A percentile compares a stretch with the other conserved stretches of the same genome.
Conservation (phyloP, 2,113 vertebrate genomes). For the Scomber colias region DNA sequence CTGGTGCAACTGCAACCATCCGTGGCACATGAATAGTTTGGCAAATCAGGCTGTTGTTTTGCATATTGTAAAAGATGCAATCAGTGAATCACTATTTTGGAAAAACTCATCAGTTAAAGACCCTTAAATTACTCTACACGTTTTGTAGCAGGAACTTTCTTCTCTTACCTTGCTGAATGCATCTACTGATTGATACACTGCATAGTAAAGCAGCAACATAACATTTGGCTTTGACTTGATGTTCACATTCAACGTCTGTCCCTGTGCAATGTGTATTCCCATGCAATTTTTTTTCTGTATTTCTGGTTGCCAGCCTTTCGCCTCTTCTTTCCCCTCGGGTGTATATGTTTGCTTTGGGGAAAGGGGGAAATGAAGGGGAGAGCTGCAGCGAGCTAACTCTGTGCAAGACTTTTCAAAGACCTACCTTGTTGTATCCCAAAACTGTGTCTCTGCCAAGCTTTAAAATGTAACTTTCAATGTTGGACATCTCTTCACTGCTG, state of each 20-base stretch:
- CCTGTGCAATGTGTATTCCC: slow-evolving; percentile 46
- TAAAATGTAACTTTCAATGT: slow-evolving; percentile 39
- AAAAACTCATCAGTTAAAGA: not conserved
- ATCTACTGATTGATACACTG: slow-evolving; percentile 10
- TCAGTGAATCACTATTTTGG: not conserved
- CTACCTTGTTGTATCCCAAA: slow-evolving; percentile 74
- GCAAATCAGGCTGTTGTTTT: not conserved
- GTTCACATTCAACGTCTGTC: slow-evolving; percentile 9
- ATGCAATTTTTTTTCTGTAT: slow-evolving; percentile 58
- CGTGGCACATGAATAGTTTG: not conserved
- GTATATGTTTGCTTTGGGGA: slow-evolving; percentile 77
- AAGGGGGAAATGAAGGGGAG: slow-evolving; percentile 54
- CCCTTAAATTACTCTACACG: not conserved
- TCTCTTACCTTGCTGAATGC: not conserved
- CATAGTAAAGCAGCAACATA: not conserved
- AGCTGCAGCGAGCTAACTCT: slow-evolving; percentile 59
- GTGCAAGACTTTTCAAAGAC: slow-evolving; percentile 71
- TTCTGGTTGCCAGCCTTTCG: slow-evolving; percentile 66
- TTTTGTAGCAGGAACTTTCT: not conserved
- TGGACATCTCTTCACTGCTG: slow-evolving; percentile 31
- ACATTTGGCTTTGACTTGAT: slow-evolving; percentile 36
- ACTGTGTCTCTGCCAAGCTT: slow-evolving; percentile 52
- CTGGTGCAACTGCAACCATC: not conserved
- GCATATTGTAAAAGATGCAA: slow-evolving; percentile 4
- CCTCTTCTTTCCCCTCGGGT: slow-evolving; percentile 73